Percentiles rank a stretch among this genome's conserved stretches.
Evolutionary conservation across 2,888 invertebrate genomes (phyloP).

Genomic region (Andrena fulva): DNA sequence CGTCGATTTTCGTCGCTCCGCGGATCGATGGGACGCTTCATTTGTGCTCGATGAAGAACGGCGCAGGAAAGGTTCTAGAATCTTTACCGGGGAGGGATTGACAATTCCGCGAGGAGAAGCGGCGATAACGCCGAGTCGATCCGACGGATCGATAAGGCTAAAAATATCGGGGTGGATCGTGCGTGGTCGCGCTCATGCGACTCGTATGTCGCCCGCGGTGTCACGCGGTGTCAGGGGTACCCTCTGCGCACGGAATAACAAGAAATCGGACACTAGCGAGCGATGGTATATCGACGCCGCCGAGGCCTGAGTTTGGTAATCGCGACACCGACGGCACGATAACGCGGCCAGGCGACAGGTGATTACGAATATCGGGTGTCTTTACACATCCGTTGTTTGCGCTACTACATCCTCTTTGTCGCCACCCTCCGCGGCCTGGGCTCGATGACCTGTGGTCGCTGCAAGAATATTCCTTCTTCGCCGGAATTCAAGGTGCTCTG

Average conservation of each 20-base stretch:
- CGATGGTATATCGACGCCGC: slow-evolving; percentile 37
- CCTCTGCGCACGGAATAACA: slow-evolving; percentile 63
- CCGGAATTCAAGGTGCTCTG: not conserved
- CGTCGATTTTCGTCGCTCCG: not conserved
- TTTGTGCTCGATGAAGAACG: no score
- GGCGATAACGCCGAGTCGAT: slow-evolving; percentile 34
- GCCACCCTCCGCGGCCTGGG: not conserved
- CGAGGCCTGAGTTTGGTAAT: slow-evolving; percentile 73
- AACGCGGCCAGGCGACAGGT: slow-evolving; percentile 70
- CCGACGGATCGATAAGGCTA: slow-evolving; percentile 54
- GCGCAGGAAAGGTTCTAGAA: not conserved
- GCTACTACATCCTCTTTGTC: slow-evolving; percentile 55
- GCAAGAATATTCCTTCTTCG: not conserved
- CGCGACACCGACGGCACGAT: slow-evolving; percentile 70
- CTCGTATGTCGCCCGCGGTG: slow-evolving; percentile 52
- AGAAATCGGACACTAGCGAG: slow-evolving; percentile 74
- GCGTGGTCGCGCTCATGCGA: slow-evolving; percentile 19
- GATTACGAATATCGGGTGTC: slow-evolving; percentile 76
- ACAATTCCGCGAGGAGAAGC: not conserved
- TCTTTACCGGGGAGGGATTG: not conserved
- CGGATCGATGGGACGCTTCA: not conserved
- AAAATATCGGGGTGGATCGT: slow-evolving; percentile 53
- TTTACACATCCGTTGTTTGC: slow-evolving; percentile 78
- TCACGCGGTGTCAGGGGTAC: slow-evolving; percentile 54
- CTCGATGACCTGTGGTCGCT: not conserved